A percentile compares a stretch with the other conserved stretches of the same genome.
These are phyloP conservation scores for Actias luna DNA, from an alignment of 2,888 invertebrate genomes.

Conservation along the genomic window DNA sequence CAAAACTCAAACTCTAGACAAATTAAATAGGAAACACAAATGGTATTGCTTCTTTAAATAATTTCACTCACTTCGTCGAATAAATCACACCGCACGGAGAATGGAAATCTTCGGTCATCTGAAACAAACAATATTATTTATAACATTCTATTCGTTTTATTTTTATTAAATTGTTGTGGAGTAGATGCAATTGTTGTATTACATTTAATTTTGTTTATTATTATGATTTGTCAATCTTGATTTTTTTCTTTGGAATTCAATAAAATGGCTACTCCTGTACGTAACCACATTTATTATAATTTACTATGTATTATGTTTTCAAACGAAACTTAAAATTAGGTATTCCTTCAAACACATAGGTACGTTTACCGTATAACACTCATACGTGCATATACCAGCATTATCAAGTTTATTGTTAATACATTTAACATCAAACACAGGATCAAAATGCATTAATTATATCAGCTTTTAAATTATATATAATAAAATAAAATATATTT, in stretches of 20 bases:
- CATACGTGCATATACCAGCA: not conserved
- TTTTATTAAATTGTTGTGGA: not conserved
- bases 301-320: not conserved
- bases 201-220: no score
- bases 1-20: not conserved
- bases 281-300: not conserved
- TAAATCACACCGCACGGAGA: constrained; percentile 40
- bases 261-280: not conserved
- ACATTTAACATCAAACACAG: not conserved
- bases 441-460: not conserved
- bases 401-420: not conserved
- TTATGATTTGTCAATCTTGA: no score
- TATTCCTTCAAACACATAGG: not conserved
- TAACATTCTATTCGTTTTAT: not conserved
- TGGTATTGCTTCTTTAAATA: not conserved
- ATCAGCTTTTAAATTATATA: not conserved
- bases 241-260: not conserved
- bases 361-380: not conserved
- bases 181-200: no score
- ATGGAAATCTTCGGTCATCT: constrained; percentile 44
- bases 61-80: constrained; percentile 44
- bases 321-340: not conserved
- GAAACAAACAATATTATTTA: not conserved
- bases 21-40: not conserved
- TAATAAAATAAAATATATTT: not conserved